Conservation (phyloP, 2,888 invertebrate genomes). For the Agapostemon virescens region DNA sequence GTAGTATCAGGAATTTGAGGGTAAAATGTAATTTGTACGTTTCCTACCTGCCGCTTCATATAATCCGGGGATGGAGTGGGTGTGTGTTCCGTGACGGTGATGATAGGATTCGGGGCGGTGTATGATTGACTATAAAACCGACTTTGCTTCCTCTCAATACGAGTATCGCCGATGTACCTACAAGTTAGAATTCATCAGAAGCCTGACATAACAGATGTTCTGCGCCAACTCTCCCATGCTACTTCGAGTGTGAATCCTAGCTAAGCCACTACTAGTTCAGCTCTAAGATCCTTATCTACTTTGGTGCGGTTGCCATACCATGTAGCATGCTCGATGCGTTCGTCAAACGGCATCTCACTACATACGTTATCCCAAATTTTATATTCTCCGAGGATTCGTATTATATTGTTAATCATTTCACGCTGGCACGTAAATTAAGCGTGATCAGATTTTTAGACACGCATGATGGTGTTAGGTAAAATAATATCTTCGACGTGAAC, state of each 20-base stretch:
- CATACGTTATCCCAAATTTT: constrained; percentile 17
- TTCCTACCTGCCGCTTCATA: constrained; percentile 87
- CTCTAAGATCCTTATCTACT: constrained; percentile 60
- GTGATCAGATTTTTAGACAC: not conserved
- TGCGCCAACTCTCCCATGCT: constrained; percentile 56
- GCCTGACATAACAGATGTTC: not conserved
- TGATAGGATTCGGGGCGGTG: constrained; percentile 94
- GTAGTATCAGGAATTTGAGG: not conserved
- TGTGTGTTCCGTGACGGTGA: constrained; percentile 97
- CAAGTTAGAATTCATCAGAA: constrained; percentile 50
- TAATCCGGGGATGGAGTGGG: constrained; percentile 95
- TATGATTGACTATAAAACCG: constrained; percentile 82
- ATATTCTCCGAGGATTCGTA: not conserved
- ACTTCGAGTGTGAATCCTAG: constrained; percentile 59
- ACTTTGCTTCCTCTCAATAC: constrained; percentile 84
- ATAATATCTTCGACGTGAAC: not conserved
- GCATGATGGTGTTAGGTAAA: not conserved
- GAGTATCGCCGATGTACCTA: constrained; percentile 88
- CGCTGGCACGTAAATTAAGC: not conserved
- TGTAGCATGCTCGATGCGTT: constrained; percentile 55
- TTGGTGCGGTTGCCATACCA: constrained; percentile 57
- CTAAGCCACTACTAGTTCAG: constrained; percentile 65
- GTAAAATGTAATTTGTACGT: not conserved
- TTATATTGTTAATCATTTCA: not conserved
- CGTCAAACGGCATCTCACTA: constrained; percentile 17